These are phyloP conservation scores for Serripes groenlandicus DNA, from an alignment of 2,888 invertebrate species.

Conservation along the genomic window DNA sequence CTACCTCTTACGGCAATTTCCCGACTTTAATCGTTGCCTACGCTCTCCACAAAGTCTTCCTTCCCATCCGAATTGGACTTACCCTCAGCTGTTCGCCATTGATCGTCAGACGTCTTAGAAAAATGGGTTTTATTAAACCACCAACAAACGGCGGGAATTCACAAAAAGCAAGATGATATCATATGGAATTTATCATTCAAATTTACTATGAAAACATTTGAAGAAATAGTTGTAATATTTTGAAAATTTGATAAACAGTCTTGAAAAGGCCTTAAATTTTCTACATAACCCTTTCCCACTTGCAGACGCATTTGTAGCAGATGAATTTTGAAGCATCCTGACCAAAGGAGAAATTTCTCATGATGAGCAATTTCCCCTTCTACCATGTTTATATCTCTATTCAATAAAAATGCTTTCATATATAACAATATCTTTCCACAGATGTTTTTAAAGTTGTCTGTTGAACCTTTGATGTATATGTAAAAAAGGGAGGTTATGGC, in stretches of 20 bases:
- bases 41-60: constrained; percentile 97
- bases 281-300: too few relatives aligned
- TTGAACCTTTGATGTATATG: too few relatives aligned
- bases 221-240: too few relatives aligned
- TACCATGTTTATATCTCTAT: background rate
- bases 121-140: constrained; percentile 90
- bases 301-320: too few relatives aligned
- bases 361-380: background rate
- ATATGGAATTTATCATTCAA: too few relatives aligned
- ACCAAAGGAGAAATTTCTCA: background rate
- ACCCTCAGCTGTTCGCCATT: constrained; percentile 94
- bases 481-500: too few relatives aligned
- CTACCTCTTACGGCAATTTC: constrained; percentile 91
- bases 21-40: constrained; percentile 93
- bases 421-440: too few relatives aligned
- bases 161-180: too few relatives aligned
- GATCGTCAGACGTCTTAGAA: constrained; percentile 93
- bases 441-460: too few relatives aligned
- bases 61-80: constrained; percentile 93
- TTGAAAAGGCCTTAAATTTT: too few relatives aligned
- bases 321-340: background rate
- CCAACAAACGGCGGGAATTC: constrained; percentile 64
- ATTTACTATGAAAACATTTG: too few relatives aligned
- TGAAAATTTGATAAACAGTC: too few relatives aligned
- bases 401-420: background rate